phyloP scores from a whole-genome alignment of 2,888 invertebrate genomes.

The Galerucella pusilla region DNA sequence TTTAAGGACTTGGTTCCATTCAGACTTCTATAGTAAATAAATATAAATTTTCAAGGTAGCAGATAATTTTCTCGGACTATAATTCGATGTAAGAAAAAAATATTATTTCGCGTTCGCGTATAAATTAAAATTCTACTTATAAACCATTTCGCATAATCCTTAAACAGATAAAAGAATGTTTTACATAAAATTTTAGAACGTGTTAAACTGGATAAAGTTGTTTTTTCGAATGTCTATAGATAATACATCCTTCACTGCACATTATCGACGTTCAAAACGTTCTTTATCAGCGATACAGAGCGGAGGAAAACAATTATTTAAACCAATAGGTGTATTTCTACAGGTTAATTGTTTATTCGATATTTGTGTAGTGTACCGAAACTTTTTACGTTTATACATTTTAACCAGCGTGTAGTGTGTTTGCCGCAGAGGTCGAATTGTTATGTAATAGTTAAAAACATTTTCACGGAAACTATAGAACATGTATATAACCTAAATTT shows the following conservation, averaged over 20 bases:
- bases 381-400: not conserved
- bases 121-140: not conserved
- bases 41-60: too few relatives aligned
- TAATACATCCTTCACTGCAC: not conserved
- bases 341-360: not conserved
- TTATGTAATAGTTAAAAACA: constrained; percentile 18
- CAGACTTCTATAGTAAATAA: too few relatives aligned
- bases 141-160: not conserved
- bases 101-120: not conserved
- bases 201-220: not conserved
- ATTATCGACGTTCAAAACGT: not conserved
- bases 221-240: not conserved
- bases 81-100: not conserved
- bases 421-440: constrained; percentile 1
- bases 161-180: not conserved
- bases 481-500: constrained; percentile 10
- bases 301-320: constrained; percentile 7
- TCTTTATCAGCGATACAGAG: not conserved
- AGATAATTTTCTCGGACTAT: not conserved
- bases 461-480: constrained; percentile 2
- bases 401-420: not conserved
- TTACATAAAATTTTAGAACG: not conserved
- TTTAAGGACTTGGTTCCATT: too few relatives aligned
- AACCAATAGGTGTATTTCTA: constrained; percentile 5
- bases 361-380: not conserved